A percentile compares a stretch with the other conserved stretches of the same genome.
These are phyloP conservation scores for Aptenodytes forsteri DNA, from an alignment of 2,113 vertebrate genomes.

Conservation along the genomic window DNA sequence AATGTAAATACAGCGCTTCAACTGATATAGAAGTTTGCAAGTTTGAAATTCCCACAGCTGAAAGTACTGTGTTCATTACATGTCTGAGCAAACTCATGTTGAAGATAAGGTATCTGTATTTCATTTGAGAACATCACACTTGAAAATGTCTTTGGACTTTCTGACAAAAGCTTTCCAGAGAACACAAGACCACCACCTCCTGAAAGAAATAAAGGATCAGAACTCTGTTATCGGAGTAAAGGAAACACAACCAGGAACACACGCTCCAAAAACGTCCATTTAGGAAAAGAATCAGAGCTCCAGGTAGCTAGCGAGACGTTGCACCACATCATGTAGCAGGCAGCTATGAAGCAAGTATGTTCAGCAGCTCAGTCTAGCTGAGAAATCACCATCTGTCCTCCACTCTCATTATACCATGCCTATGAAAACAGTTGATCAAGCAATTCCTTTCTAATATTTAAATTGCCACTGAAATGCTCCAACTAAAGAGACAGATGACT, in stretches of 20 bases:
- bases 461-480: neutral
- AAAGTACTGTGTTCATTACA: neutral
- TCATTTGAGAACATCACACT: neutral
- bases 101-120: neutral
- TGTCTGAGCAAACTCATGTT: neutral
- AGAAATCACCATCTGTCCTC: neutral
- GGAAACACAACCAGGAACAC: neutral
- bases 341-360: neutral
- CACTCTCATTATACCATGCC: neutral
- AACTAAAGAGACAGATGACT: neutral
- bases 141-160: neutral
- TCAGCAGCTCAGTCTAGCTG: neutral
- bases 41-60: neutral
- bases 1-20: neutral
- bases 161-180: neutral
- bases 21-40: neutral
- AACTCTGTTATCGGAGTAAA: neutral
- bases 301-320: neutral
- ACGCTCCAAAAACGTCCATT: accelerated
- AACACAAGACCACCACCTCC: neutral
- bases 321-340: neutral
- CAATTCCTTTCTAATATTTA: neutral
- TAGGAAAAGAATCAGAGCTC: neutral
- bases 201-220: neutral
- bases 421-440: neutral